phyloP scores from a whole-genome alignment of 2,888 invertebrate genomes.

The Elysia crispata region DNA sequence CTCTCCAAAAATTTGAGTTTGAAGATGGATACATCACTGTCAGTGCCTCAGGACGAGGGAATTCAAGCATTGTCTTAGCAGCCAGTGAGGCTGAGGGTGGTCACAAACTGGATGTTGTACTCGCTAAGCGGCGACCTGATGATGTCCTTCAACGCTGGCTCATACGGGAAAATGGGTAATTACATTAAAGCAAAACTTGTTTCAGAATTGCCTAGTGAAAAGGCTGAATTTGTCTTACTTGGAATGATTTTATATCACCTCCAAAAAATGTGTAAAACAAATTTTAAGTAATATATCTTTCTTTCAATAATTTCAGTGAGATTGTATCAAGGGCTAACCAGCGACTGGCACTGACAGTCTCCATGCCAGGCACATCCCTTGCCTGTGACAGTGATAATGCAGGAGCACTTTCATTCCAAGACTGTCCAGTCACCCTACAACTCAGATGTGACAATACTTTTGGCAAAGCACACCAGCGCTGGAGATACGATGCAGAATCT shows the following conservation, averaged over 20 bases:
- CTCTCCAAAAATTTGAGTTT: conserved; percentile 71
- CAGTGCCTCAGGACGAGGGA: conserved; percentile 45
- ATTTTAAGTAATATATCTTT: background rate
- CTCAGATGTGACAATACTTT: conserved; percentile 66
- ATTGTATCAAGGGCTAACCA: conserved; percentile 72
- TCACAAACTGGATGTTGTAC: conserved; percentile 68
- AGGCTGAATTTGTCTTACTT: too few species aligned
- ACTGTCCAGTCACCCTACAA: conserved; percentile 73
- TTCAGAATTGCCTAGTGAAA: too few species aligned
- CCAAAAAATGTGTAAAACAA: background rate
- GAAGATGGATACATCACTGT: conserved; percentile 73
- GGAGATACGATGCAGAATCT: conserved; percentile 72
- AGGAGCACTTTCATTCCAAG: conserved; percentile 63
- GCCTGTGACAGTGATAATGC: background rate
- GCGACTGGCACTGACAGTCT: conserved; percentile 72
- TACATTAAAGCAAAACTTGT: too few species aligned
- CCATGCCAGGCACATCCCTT: conserved; percentile 64
- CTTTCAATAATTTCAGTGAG: conserved; percentile 58
- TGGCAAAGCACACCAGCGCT: conserved; percentile 76
- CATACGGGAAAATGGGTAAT: conserved; percentile 73
- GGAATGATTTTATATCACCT: too few species aligned
- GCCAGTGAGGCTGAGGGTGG: conserved; percentile 68
- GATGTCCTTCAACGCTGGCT: conserved; percentile 75
- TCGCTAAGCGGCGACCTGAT: conserved; percentile 71
- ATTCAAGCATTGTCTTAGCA: conserved; percentile 72